phyloP scores from a whole-genome alignment of 2,113 vertebrate species.

The Odontophorus gujanensis region DNA sequence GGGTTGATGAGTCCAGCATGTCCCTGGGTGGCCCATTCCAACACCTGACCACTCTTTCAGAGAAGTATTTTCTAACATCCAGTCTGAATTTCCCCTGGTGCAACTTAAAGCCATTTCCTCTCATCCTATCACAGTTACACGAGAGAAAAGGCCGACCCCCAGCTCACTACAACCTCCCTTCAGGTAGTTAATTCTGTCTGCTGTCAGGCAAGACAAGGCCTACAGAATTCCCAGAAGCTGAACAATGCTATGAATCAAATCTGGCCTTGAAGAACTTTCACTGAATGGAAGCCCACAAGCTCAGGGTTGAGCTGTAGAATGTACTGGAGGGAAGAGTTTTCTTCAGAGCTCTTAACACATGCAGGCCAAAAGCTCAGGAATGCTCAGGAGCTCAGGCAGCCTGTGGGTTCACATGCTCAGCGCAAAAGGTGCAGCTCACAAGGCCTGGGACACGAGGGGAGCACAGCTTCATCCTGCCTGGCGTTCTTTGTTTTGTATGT shows the following conservation, averaged over 20 bases:
- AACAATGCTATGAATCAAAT: not conserved
- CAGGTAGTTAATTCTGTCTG: not conserved
- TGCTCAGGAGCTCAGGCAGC: not conserved
- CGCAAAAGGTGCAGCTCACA: not conserved
- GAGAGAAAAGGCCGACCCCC: too few species aligned
- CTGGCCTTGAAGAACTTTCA: not conserved
- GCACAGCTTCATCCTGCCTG: fast-evolving
- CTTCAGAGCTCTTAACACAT: not conserved
- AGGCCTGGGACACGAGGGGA: not conserved
- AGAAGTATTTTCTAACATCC: too few species aligned
- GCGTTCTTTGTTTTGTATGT: not conserved
- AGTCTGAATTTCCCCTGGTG: too few species aligned
- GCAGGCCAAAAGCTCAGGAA: not conserved
- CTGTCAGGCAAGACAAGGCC: not conserved
- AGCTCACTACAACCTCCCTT: too few species aligned
- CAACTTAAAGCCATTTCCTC: too few species aligned
- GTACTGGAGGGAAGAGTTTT: not conserved
- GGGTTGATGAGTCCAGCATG: too few species aligned
- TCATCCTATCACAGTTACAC: too few species aligned
- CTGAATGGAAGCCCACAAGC: not conserved
- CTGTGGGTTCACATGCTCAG: not conserved
- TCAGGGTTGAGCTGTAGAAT: not conserved
- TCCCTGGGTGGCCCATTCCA: too few species aligned
- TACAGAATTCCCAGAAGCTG: not conserved
- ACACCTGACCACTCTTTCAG: too few species aligned